A percentile compares a stretch with the other conserved stretches of the same genome.
Conservation (phyloP, 2,888 invertebrate genomes). For the Coenonympha glycerion region DNA sequence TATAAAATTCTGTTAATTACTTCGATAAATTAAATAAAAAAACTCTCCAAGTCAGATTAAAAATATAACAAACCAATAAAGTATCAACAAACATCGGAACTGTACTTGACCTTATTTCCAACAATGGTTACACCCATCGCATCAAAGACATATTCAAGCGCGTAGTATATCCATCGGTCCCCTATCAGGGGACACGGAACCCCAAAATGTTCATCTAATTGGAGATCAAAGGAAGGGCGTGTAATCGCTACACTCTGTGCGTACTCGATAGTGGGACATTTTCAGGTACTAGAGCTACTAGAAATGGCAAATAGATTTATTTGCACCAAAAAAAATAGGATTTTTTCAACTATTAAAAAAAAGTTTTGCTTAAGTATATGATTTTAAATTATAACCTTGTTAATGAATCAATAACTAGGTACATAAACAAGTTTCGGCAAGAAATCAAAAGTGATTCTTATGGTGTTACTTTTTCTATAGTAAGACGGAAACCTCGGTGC, state of each 20-base stretch:
- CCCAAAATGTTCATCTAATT: constrained; percentile 76
- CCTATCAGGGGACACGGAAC: constrained; percentile 47
- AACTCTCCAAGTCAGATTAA: too few species aligned
- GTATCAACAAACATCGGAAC: not conserved
- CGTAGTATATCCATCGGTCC: constrained; percentile 47
- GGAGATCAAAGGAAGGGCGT: constrained; percentile 72
- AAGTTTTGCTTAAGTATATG: too few species aligned
- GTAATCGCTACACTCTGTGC: constrained; percentile 62
- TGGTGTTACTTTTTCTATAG: too few species aligned
- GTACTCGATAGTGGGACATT: constrained; percentile 39
- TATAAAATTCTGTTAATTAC: too few species aligned
- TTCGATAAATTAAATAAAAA: too few species aligned
- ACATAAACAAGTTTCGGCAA: too few species aligned
- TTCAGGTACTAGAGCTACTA: constrained; percentile 29
- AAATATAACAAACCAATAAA: too few species aligned
- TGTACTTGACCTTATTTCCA: constrained; percentile 6
- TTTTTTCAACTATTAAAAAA: too few species aligned
- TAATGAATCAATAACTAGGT: too few species aligned
- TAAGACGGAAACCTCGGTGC: too few species aligned
- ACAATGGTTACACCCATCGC: constrained; percentile 25
- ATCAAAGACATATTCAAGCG: constrained; percentile 14
- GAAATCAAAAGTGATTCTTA: too few species aligned
- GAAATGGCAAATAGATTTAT: constrained; percentile 35
- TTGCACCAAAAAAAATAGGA: not conserved
- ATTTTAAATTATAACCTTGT: too few species aligned